Base-by-base conservation (phyloP, 1,140 invertebrate species). In the Amphibalanus amphitrite region DNA sequence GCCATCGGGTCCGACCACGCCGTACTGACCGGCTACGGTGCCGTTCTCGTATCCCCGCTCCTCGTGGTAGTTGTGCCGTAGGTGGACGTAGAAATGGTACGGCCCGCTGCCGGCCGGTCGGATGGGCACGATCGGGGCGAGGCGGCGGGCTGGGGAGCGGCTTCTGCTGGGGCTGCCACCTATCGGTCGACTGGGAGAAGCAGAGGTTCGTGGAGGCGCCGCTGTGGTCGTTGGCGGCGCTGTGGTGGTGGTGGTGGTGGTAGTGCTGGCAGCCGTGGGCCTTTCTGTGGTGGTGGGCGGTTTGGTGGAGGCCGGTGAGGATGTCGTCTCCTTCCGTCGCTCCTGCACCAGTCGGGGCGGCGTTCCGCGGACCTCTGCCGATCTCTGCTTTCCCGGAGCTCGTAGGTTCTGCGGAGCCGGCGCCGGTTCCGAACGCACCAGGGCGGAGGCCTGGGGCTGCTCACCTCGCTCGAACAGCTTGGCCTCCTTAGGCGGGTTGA, bases 1-100 rank as follows among this genome's bases (percentile, higher is more conserved):
- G 65, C 88, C 88, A 77, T 90, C 89, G 47, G 89, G 88, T 78
- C 90, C 89, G 73, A 88, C 87, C 75, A 90, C 80, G 15, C 86
- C 88, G 80, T 90, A 90, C 77, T 90, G 86, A 74, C 88, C 88
- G 29, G 69, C 59, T 67, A 71, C 71, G 23, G 71, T 74, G 65
- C 67, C 29, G 69, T 74, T 72, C 65, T 70, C 64, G 47, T 72
- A 33, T 59, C 73, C 71, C 29, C 64, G 71, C 65, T 74, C 73
- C 71, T 72, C 72, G 73, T 74, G 73, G 65, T 74, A 74, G 69
- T 74, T 74, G 47, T 59, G 17, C 47, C 13, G 10, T 20, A 59
- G 47, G 47, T 59, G 47, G 10, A 59, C 47, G 47, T 59, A 59
- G 47, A 59, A 59, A 20, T 59, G 47, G 47, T 59, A 59, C 47